Base-by-base conservation (phyloP, 2,113 vertebrate genomes). In the Calypte anna region DNA sequence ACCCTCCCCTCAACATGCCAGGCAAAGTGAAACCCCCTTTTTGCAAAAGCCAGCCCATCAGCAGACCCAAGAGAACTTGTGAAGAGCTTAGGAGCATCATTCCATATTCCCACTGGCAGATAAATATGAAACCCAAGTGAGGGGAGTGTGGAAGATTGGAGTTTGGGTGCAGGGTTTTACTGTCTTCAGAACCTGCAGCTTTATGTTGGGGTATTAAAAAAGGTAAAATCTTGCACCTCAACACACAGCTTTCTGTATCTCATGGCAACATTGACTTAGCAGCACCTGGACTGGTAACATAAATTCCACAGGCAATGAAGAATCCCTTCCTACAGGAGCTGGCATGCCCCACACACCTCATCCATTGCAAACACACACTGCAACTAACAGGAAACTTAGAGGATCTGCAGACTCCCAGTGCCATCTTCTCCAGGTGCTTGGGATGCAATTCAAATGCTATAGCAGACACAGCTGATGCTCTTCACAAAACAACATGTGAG, bases 311-410 rank as follows among this genome's bases (percentile, higher is more conserved):
- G 9, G 22, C 55, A 78, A 92, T 54, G 33, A 23, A 72, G 53
- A 75, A 85, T 27, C 0, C 0, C 4, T 3, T 74, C 33, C 62
- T 22, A 10, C 15, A 63, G 33, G 14, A 86, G 44, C 3, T 8
- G 5, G 58, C 0, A 0, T 20, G 33, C 33, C 33, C 23, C 0
- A 0, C 8, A 27, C 12, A 63, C 19, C 12, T 64, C 30, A n/a
- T 18, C 0, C 0, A 82, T 2, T 22, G 44, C 61, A 85, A 87
- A 36, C 36, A 40, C 1, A 0, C 9, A 4, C 4, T n/a, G 31
- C 31, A 62, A 54, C 53, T 74, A 84, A 76, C 1, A 72, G 25
- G n/a, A 55, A 72, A 63, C 31, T 76, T 27, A 50, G 6, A 84
- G 51, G 33, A 74, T 25, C 31, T 20, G 4, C 73, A 38, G 28